A percentile compares a stretch with the other conserved stretches of the same genome.
Evolutionary conservation across 2,113 vertebrate species (phyloP).

Genomic region (Lagenorhynchus albirostris): DNA sequence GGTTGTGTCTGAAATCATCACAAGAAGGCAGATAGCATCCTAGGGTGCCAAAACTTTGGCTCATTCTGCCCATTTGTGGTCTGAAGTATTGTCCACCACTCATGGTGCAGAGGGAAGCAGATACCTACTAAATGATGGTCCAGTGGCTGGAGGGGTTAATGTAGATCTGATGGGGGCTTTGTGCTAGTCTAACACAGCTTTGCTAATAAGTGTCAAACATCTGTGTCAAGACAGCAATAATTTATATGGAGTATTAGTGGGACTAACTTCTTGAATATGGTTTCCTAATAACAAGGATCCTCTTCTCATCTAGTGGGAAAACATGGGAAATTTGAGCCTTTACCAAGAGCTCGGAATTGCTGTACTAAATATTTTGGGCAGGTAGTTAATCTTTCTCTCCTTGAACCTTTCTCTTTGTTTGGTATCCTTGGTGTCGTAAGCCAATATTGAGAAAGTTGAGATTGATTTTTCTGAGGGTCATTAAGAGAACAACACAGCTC

Average conservation of each 20-base stretch:
- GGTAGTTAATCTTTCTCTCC: neutral
- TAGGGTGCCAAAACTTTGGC: neutral
- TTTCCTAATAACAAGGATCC: neutral
- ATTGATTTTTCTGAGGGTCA: slow-evolving; percentile 22
- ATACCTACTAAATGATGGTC: neutral
- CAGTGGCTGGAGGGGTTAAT: neutral
- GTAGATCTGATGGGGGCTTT: neutral
- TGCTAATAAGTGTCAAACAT: neutral
- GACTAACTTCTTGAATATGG: neutral
- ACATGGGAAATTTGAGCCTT: neutral
- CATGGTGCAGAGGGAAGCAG: neutral
- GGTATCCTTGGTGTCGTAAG: slow-evolving; percentile 1
- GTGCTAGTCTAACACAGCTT: neutral
- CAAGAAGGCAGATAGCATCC: neutral
- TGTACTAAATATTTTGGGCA: neutral
- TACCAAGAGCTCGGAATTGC: neutral
- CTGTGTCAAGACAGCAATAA: neutral
- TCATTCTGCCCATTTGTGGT: neutral
- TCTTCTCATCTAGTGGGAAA: neutral
- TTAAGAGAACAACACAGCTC: neutral
- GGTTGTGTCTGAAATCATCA: neutral
- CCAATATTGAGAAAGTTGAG: slow-evolving; percentile 33
- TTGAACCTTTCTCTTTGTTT: slow-evolving; percentile 15
- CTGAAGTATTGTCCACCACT: neutral
- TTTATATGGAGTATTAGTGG: neutral